A percentile compares a stretch with the other conserved stretches of the same genome.
Conservation (phyloP, 2,888 invertebrate species). For the Anarsia innoxiella region DNA sequence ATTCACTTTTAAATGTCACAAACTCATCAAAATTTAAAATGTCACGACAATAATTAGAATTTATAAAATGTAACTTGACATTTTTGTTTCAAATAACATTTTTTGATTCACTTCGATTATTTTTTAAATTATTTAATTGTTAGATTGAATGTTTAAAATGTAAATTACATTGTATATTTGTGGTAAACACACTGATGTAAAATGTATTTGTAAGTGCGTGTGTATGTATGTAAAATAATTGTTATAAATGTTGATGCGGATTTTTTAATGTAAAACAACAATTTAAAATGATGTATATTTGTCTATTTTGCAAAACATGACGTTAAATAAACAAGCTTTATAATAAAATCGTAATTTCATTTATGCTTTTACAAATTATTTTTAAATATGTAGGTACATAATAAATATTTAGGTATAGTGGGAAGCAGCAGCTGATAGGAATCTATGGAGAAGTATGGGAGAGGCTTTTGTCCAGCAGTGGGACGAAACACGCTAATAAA, state of each 20-base stretch:
- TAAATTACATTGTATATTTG: constrained; percentile 19
- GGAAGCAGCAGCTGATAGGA: no score
- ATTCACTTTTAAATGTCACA: no score
- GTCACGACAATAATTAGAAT: constrained; percentile 68
- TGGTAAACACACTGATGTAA: constrained; percentile 20
- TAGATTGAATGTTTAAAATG: constrained; percentile 8
- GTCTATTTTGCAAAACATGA: constrained; percentile 75
- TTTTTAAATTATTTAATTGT: constrained; percentile 4
- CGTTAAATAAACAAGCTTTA: constrained; percentile 74
- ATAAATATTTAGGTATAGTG: no score
- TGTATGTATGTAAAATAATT: constrained; percentile 60
- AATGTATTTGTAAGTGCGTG: constrained; percentile 33
- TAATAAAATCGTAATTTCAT: constrained; percentile 30
- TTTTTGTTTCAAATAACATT: constrained; percentile 17
- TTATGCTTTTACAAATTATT: background rate
- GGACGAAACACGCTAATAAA: no score
- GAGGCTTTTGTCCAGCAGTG: no score
- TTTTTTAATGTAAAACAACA: constrained; percentile 64
- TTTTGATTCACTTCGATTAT: constrained; percentile 12
- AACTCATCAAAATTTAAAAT: constrained; percentile 32
- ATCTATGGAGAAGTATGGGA: no score
- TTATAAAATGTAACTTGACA: constrained; percentile 33
- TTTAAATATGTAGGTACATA: no score
- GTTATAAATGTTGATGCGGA: constrained; percentile 70
- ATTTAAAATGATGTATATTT: constrained; percentile 67